Evolutionary conservation across 2,113 vertebrate species (phyloP).

Genomic region (Taxidea taxus): DNA sequence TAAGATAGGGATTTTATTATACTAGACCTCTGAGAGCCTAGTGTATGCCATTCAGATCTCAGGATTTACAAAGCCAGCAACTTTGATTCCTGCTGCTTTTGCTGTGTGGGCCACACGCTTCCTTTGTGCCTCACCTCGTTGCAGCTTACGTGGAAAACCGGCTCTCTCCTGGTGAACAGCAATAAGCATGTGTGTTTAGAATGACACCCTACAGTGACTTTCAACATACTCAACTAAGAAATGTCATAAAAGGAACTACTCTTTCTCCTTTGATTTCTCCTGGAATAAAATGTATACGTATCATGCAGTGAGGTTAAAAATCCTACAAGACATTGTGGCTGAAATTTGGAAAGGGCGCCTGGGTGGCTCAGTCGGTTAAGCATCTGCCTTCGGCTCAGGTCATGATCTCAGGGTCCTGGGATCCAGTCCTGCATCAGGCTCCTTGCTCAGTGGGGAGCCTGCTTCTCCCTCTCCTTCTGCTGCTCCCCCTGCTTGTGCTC

Average conservation of each 20-base stretch:
- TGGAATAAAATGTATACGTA: constrained; percentile 37
- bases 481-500: too few relatives aligned
- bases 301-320: constrained; percentile 49
- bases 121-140: constrained; percentile 35
- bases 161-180: constrained; percentile 3
- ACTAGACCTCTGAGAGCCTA: constrained; percentile 43
- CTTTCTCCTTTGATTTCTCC: constrained; percentile 64
- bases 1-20: constrained; percentile 71
- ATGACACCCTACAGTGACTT: constrained; percentile 39
- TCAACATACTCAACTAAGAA: constrained; percentile 62
- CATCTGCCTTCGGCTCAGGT: too few relatives aligned
- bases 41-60: not conserved
- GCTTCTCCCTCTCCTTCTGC: too few relatives aligned
- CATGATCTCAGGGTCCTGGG: too few relatives aligned
- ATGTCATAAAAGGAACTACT: constrained; percentile 51
- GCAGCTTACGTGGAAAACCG: not conserved
- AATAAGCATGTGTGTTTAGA: constrained; percentile 5
- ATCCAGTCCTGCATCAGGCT: too few relatives aligned
- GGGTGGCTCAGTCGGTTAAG: too few relatives aligned
- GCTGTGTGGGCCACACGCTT: constrained; percentile 33
- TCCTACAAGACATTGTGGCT: not conserved
- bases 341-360: not conserved
- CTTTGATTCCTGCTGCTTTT: constrained; percentile 62
- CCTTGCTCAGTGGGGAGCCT: too few relatives aligned
- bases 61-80: constrained; percentile 63